Conservation (phyloP, 1,140 invertebrate species). For the Gryon sp. region DNA sequence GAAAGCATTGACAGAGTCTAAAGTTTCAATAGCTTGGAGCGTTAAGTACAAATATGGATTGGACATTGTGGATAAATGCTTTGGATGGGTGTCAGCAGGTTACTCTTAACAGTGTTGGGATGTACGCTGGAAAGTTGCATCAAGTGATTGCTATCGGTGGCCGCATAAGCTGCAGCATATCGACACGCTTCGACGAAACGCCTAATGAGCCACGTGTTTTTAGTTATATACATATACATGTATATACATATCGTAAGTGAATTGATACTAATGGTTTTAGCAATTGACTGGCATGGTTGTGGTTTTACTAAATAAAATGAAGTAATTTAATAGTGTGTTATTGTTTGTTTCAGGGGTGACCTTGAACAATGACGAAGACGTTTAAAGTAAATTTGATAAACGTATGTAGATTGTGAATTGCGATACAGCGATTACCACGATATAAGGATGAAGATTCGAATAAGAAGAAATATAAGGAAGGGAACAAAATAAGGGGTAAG, state of each 20-base stretch:
- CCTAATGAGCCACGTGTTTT: conserved; percentile 69
- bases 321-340: no score
- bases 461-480: conserved; percentile 45
- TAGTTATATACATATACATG: no score
- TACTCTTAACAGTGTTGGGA: conserved; percentile 33
- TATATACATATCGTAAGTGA: no score
- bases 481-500: conserved; percentile 52
- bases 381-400: conserved; percentile 43
- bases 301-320: no score
- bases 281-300: no score
- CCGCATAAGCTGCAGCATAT: conserved; percentile 30
- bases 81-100: conserved; percentile 40
- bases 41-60: conserved; percentile 51
- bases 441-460: conserved; percentile 28
- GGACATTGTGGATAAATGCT: conserved; percentile 51
- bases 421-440: conserved; percentile 49
- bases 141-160: conserved; percentile 54
- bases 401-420: conserved; percentile 28
- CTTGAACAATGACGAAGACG: conserved; percentile 39
- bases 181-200: conserved; percentile 66
- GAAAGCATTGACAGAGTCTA: neutral
- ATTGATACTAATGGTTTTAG: conserved; percentile 16
- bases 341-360: conserved; percentile 23
- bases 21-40: conserved; percentile 44
- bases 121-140: conserved; percentile 17